Base-by-base conservation (phyloP, 1,140 invertebrate species). In the Drosophila funebris region DNA sequence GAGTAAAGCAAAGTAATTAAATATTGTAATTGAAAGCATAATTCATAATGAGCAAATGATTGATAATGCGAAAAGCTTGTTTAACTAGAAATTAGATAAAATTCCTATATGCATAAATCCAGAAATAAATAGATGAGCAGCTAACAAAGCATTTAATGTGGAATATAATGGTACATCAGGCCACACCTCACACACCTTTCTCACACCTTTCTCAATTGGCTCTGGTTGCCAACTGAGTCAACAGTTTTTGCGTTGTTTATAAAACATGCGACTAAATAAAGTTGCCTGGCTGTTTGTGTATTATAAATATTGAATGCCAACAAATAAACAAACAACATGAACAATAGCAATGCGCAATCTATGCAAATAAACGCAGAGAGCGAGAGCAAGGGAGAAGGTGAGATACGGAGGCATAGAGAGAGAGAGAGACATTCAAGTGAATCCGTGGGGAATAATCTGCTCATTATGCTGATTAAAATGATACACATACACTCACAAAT, bases 311-410 rank as follows among this genome's bases (percentile, higher is more conserved):
- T 62, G 31, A 33, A 64, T 39, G 43, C 24, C 56, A 61, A 43
- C 33, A 73, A 73, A 62, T 69, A 75, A 71, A 63, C 37, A 69
- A 68, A 68, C 24, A 76, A 50, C 63, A 31, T 41, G 37, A 20
- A 11, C 9, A 13, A 31, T 20, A 36, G 13, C 33, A 11, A 18
- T 27, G 13, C 20, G 22, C 39, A 58, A 39, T 27, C 33, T 62
- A 68, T 27, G 39, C 56, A 61, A 50, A 48, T 43, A 60, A 27
- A 46, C 16, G 18, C 24, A 39, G 41, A 50, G 24, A 4, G 4
- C 14, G 20, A 4, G 8, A 20, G 14, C 18, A 6, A 11, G 16
- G 0, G 14, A 29, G 18, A 44, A 20, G n/a, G 14, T 18, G 1
- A 56, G 31, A 37, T 1, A 13, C n/a, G n/a, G 2, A 27, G 37